These are phyloP conservation scores for Leuciscus waleckii DNA, from an alignment of 2,797 vertebrate species.

Conservation along the genomic window DNA sequence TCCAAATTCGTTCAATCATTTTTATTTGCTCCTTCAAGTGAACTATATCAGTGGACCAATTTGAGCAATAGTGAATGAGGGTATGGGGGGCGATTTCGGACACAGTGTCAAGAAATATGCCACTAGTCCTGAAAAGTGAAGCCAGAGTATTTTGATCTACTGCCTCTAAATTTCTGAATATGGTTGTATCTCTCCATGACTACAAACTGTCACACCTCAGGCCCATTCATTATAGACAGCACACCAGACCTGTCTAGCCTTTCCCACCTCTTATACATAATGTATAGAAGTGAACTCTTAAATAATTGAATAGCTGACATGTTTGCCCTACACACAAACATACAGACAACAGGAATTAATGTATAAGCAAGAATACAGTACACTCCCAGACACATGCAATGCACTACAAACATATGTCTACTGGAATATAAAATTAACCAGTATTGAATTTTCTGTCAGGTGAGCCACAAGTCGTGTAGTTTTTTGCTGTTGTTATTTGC, in stretches of 20 bases:
- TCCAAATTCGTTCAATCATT: too few relatives aligned
- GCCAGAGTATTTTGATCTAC: not conserved
- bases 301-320: conserved; percentile 42
- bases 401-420: not conserved
- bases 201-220: conserved; percentile 17
- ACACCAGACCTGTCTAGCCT: conserved; percentile 28
- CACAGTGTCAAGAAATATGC: too few relatives aligned
- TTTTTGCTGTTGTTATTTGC: conserved; percentile 3
- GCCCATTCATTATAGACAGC: conserved; percentile 25
- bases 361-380: not conserved
- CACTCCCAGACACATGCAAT: conserved; percentile 1
- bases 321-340: conserved; percentile 30
- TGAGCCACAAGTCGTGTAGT: conserved; percentile 15
- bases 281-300: conserved; percentile 28
- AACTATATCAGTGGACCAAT: too few relatives aligned
- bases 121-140: too few relatives aligned
- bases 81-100: too few relatives aligned
- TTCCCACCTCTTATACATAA: conserved; percentile 37
- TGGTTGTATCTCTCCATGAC: not conserved
- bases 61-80: too few relatives aligned
- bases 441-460: conserved; percentile 38
- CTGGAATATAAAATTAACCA: conserved; percentile 16
- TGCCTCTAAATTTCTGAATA: not conserved
- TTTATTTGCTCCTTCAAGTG: too few relatives aligned
- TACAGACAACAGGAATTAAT: conserved; percentile 5